These are phyloP conservation scores for Cydia amplana DNA, from an alignment of 1,140 invertebrate genomes.

Conservation along the genomic window DNA sequence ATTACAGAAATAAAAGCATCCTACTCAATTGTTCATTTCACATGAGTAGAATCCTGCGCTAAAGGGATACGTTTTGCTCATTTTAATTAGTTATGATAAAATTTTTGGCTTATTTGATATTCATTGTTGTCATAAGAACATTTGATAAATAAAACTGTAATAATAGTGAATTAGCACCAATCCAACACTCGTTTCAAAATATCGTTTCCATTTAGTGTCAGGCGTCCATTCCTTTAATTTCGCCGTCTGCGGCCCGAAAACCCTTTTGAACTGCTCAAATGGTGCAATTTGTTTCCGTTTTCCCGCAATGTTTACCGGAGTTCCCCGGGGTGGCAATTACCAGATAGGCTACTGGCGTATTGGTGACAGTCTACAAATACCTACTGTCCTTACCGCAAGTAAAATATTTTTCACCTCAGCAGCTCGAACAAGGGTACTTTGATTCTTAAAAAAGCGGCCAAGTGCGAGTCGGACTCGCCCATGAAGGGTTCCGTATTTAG, in stretches of 20 bases:
- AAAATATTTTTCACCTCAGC: too few species aligned
- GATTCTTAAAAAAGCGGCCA: too few species aligned
- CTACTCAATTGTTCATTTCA: too few species aligned
- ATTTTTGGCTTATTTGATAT: too few species aligned
- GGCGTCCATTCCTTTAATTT: slow-evolving; percentile 26
- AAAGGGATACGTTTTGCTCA: too few species aligned
- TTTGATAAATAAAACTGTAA: not conserved
- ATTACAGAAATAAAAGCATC: too few species aligned
- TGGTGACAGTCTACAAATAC: not conserved
- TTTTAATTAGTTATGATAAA: too few species aligned
- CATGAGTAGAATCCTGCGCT: too few species aligned
- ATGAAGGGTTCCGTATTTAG: too few species aligned
- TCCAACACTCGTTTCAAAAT: slow-evolving; percentile 6
- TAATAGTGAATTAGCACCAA: not conserved
- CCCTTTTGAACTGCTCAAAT: slow-evolving; percentile 23
- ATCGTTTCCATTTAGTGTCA: not conserved
- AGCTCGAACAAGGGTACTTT: too few species aligned
- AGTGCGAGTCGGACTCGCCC: too few species aligned
- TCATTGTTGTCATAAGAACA: too few species aligned
- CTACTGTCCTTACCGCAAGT: not conserved
- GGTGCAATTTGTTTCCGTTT: slow-evolving; percentile 22
- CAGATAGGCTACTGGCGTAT: not conserved
- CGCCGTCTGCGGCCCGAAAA: not conserved
- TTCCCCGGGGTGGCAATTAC: slow-evolving; percentile 20
- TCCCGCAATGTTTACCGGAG: slow-evolving; percentile 18